phyloP scores from a whole-genome alignment of 2,113 vertebrate species.

The Octodon degus region DNA sequence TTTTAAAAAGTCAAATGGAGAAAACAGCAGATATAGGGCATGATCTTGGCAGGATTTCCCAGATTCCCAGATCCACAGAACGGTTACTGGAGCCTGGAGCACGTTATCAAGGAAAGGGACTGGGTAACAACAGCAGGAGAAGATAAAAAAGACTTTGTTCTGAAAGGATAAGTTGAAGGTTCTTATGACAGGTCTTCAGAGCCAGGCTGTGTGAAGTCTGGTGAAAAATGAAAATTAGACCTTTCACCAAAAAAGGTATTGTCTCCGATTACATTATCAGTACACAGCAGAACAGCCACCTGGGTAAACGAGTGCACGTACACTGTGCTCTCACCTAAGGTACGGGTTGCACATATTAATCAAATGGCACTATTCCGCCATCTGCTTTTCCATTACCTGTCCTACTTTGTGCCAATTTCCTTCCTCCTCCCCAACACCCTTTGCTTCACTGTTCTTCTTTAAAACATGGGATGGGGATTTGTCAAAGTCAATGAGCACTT shows the following conservation, averaged over 20 bases:
- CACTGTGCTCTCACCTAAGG: slow-evolving; percentile 54
- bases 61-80: neutral
- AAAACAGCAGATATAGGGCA: neutral
- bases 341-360: slow-evolving; percentile 77
- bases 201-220: neutral
- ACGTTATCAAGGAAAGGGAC: slow-evolving; percentile 41
- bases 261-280: neutral
- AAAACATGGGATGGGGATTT: slow-evolving; percentile 89
- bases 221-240: slow-evolving; percentile 59
- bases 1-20: slow-evolving; percentile 40
- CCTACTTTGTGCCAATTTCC: slow-evolving; percentile 85
- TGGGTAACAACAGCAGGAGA: neutral
- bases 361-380: slow-evolving; percentile 71
- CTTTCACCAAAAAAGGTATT: slow-evolving; percentile 24
- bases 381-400: slow-evolving; percentile 83
- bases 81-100: neutral
- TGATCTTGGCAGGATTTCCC: slow-evolving; percentile 17
- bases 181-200: slow-evolving; percentile 53
- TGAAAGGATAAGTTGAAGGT: slow-evolving; percentile 26
- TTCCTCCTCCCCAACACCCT: slow-evolving; percentile 81
- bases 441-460: slow-evolving; percentile 87
- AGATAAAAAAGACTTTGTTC: slow-evolving; percentile 35
- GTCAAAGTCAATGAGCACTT: slow-evolving; percentile 93
- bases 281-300: neutral
- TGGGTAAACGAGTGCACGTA: neutral